Base-by-base conservation (phyloP, 2,888 invertebrate species). In the Chouioia cunea region DNA sequence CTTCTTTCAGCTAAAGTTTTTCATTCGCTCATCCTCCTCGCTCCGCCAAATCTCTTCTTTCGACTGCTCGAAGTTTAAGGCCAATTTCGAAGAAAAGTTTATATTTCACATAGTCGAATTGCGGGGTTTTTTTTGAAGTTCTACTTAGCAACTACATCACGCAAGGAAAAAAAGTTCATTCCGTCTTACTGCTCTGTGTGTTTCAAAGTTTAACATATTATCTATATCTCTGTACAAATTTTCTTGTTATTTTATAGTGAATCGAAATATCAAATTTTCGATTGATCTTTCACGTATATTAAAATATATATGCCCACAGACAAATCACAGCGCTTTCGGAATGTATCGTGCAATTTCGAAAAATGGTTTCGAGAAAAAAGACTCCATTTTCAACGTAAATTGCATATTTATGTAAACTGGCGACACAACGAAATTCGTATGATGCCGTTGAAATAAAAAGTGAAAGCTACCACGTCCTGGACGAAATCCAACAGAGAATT, bases 51-150 rank as follows among this genome's bases (percentile, higher is more conserved):
- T 12, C 6, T 14, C 54, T 48, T 16, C 65, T 66, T 67, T 46
- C 52, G 14, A 71, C 59, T 65, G 48, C 43, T 52, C 57, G 57
- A 70, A 73, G 66, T 73, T 73, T 66, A 65, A 73, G 70, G 73
- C 66, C 70, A 70, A 73, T 73, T 70, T 70, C 68, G 8, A 58
- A 50, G 63, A 65, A 65, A 65, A 73, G 53, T 72, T 71, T 58
- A 54, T 44, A 43, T 58, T 59, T 48, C 53, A 56, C 52, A 56
- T 66, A 27, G 27, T 62, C 36, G 50, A 12, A 65, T 71, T 18
- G 27, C 44, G 22, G 43, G 52, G n/a, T 57, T 66, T 43, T 43
- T 54, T 3, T 16, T n/a, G n/a, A 1, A 12, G 36, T 12, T 36
- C 6, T 27, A 27, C 27, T 36, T 10, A 36, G 36, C 36, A 36